phyloP scores from a whole-genome alignment of 2,888 invertebrate species.

The Cephus spinipes region DNA sequence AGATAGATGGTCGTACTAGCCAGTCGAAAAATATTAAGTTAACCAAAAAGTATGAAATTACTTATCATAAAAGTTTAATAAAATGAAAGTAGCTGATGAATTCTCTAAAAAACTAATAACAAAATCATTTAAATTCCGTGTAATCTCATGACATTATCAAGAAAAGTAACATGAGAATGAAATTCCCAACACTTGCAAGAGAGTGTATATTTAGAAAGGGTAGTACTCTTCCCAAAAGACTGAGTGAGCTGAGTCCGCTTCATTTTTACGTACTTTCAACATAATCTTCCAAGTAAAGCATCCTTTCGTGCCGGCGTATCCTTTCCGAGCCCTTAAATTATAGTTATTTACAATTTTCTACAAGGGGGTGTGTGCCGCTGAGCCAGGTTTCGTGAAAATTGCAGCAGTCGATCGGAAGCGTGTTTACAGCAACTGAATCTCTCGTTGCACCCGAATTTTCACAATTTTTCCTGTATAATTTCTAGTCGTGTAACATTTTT shows the following conservation, averaged over 20 bases:
- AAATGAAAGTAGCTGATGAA: background rate
- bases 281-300: constrained; percentile 98
- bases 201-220: constrained; percentile 38
- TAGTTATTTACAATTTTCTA: constrained; percentile 47
- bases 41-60: constrained; percentile 22
- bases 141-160: background rate
- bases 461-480: background rate
- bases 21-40: constrained; percentile 24
- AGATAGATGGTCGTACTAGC: constrained; percentile 2
- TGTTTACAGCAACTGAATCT: constrained; percentile 53
- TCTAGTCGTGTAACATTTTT: constrained; percentile 20
- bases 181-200: background rate
- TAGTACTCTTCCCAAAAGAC: constrained; percentile 40
- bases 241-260: constrained; percentile 22
- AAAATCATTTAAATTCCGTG: constrained; percentile 10
- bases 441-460: constrained; percentile 45
- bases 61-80: background rate
- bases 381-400: constrained; percentile 41
- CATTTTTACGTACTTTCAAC: constrained; percentile 87
- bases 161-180: background rate
- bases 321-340: constrained; percentile 39
- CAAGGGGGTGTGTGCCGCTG: constrained; percentile 37
- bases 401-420: constrained; percentile 51
- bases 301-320: constrained; percentile 68
- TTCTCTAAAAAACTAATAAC: background rate